A percentile compares a stretch with the other conserved stretches of the same genome.
Evolutionary conservation across 2,888 invertebrate species (phyloP).

Genomic region (Cacoxenus indagator): DNA sequence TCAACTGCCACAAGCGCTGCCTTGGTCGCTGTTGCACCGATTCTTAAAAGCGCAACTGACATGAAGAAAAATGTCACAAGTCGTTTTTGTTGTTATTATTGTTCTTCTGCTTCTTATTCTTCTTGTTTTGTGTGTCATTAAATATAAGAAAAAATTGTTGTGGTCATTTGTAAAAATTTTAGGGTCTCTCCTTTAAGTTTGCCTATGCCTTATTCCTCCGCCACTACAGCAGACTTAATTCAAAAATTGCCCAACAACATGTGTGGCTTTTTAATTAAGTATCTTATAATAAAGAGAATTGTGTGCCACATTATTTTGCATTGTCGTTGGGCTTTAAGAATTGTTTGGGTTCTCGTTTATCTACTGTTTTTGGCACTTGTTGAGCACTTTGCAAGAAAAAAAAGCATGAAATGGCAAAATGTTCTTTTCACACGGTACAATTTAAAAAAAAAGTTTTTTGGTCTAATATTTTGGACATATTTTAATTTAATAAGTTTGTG

Average conservation of each 20-base stretch:
- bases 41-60: neutral
- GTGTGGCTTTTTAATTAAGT: conserved; percentile 62
- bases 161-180: conserved; percentile 1
- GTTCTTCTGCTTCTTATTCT: no score
- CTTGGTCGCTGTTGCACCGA: neutral
- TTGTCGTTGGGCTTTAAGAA: no score
- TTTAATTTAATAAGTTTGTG: neutral
- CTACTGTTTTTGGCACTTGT: conserved; percentile 3
- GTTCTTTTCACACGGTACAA: no score
- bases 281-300: conserved; percentile 45
- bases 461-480: no score
- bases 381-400: neutral
- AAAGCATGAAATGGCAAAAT: no score
- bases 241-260: conserved; percentile 49
- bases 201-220: conserved; percentile 38
- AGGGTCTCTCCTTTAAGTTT: neutral
- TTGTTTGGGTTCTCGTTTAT: neutral
- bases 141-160: neutral
- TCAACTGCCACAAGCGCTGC: neutral
- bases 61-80: neutral
- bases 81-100: neutral
- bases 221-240: conserved; percentile 5
- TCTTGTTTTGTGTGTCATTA: neutral
- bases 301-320: neutral
- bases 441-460: no score